Base-by-base conservation (phyloP, 2,113 vertebrate species). In the Paradisaea rubra region DNA sequence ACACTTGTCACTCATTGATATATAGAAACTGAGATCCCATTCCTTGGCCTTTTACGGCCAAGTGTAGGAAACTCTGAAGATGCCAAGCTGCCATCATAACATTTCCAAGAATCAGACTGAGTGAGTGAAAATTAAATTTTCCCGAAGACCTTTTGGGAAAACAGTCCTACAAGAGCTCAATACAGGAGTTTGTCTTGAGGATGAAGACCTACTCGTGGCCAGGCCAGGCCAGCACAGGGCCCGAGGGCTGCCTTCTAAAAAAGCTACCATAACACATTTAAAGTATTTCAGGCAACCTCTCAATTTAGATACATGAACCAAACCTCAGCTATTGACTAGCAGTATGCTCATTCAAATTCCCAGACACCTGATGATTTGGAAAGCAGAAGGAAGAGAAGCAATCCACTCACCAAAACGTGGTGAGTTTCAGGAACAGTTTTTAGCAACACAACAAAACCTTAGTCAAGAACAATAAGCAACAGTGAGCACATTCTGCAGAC, bases 241-340 rank as follows among this genome's bases (percentile, higher is more conserved):
- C 15, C 31, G 17, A 80, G 16, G 83, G 21, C 7, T 39, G 13
- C 49, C 8, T 73, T 89, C 63, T 61, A 39, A 77, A 77, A 71
- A 35, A 69, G 21, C 27, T 37, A 24, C 47, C 0, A 0, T 9
- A 84, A 57, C 23, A 53, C 10, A 37, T n/a, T 41, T 37, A 3
- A 59, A 69, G 15, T 56, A 64, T 52, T 68, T 68, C 16, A 39
- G 59, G 35, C 13, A 86, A 35, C 11, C 13, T 76, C 44, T 50
- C 44, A 25, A 24, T 63, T 61, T 8, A 71, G 23, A 41, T 7
- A 4, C 13, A 18, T 5, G 60, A 91, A 10, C 31, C 13, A 81
- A 85, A 39, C 13, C 39, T 70, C 70, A 63, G 15, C 39, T 54
- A 31, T 12, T 68, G n/a, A 54, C 50, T 39, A 85, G 50, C 24